These are phyloP conservation scores for Phragmatobia fuliginosa DNA, from an alignment of 2,888 invertebrate genomes.

Conservation along the genomic window DNA sequence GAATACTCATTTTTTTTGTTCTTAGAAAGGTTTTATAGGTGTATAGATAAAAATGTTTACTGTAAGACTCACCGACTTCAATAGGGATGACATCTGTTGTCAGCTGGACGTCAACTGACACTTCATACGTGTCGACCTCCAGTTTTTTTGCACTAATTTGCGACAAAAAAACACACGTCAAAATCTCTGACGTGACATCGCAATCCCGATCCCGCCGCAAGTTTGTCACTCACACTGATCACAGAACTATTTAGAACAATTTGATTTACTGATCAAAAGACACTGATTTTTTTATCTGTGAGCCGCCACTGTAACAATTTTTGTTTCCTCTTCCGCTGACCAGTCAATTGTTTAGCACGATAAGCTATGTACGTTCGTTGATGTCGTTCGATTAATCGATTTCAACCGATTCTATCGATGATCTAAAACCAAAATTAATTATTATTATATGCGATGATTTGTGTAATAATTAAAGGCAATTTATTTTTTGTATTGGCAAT, in stretches of 20 bases:
- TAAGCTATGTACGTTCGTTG: constrained; percentile 38
- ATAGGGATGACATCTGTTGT: constrained; percentile 85
- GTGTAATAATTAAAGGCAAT: neutral
- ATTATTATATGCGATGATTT: constrained; percentile 7
- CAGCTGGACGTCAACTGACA: constrained; percentile 86
- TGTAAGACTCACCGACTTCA: constrained; percentile 76
- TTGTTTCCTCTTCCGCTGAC: constrained; percentile 53
- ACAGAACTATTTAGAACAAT: constrained; percentile 43
- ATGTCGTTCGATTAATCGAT: constrained; percentile 44
- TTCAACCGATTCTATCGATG: constrained; percentile 37
- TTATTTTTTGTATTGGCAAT: constrained; percentile 15
- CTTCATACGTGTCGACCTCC: constrained; percentile 85
- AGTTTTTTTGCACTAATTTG: constrained; percentile 71
- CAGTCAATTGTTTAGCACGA: constrained; percentile 39
- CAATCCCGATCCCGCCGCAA: constrained; percentile 35
- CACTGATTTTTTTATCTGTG: constrained; percentile 40
- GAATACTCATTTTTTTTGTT: neutral
- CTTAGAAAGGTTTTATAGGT: neutral
- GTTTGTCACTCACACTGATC: constrained; percentile 40
- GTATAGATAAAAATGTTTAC: neutral
- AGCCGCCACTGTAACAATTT: constrained; percentile 49
- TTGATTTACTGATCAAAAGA: constrained; percentile 37
- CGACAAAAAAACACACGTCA: constrained; percentile 54
- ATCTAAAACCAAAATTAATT: constrained; percentile 39
- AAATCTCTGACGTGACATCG: constrained; percentile 59